phyloP scores from a whole-genome alignment of 2,797 vertebrate genomes.

The Gastrophryne carolinensis region DNA sequence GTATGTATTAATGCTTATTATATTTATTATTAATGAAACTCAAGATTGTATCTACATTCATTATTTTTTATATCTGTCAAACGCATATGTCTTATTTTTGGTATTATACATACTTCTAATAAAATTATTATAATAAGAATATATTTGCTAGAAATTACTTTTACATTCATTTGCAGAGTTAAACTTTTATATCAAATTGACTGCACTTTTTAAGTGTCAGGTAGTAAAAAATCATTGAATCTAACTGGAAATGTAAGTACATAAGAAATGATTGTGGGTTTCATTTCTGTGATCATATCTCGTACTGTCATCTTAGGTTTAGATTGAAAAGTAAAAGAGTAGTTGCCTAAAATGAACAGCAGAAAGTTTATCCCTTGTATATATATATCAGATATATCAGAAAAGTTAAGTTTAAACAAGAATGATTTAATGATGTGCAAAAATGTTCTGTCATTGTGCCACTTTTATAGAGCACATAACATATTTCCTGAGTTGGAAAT shows the following conservation, averaged over 20 bases:
- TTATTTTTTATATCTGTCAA: too few relatives aligned
- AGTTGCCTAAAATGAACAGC: conserved; percentile 17
- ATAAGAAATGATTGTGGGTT: conserved; percentile 18
- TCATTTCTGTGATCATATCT: conserved; percentile 29
- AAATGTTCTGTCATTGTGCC: conserved; percentile 47
- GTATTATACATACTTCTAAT: too few relatives aligned
- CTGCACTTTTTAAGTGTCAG: too few relatives aligned
- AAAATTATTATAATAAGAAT: too few relatives aligned
- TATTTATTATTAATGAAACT: too few relatives aligned
- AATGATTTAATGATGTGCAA: conserved; percentile 44
- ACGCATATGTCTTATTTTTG: too few relatives aligned
- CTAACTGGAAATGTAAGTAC: conserved; percentile 7
- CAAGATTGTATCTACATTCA: too few relatives aligned
- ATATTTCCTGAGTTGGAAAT: conserved; percentile 19
- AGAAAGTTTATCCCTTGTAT: neutral
- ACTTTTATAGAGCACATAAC: conserved; percentile 44
- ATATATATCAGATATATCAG: conserved; percentile 39
- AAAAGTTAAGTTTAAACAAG: conserved; percentile 18
- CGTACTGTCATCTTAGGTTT: conserved; percentile 25
- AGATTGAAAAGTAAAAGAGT: conserved; percentile 22
- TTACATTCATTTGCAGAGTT: too few relatives aligned
- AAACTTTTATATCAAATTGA: too few relatives aligned
- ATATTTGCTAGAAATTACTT: too few relatives aligned
- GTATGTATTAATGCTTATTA: too few relatives aligned
- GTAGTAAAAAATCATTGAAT: too few relatives aligned